Conservation (phyloP, 2,797 vertebrate species). For the Hemibagrus guttatus region DNA sequence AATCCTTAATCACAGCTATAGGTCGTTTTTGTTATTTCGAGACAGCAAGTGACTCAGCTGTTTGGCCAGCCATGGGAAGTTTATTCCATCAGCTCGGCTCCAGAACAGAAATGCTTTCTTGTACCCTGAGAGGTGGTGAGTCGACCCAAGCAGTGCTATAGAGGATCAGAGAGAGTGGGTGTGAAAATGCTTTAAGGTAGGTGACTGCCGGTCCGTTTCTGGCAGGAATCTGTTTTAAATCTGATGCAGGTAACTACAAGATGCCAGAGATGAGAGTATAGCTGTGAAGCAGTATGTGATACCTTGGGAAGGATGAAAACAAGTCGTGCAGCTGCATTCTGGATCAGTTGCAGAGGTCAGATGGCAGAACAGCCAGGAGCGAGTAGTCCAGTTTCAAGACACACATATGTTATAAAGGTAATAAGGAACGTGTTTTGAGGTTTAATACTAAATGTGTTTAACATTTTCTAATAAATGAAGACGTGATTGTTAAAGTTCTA, state of each 20-base stretch:
- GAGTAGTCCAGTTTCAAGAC: not conserved
- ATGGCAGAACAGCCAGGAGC: not conserved
- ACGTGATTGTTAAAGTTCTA: not conserved
- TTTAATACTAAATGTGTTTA: not conserved
- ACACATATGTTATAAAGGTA: too few species aligned
- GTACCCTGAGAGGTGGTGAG: not conserved
- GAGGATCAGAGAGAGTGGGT: not conserved
- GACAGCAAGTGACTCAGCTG: constrained; percentile 7
- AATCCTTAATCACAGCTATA: not conserved
- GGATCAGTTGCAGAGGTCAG: not conserved
- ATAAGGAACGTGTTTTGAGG: not conserved
- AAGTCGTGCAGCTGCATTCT: not conserved
- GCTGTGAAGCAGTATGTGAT: not conserved
- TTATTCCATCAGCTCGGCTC: not conserved
- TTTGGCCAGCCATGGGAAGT: not conserved
- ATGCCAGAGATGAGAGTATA: not conserved
- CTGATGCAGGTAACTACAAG: not conserved
- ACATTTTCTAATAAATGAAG: not conserved
- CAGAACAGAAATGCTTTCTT: not conserved
- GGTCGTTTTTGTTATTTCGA: not conserved
- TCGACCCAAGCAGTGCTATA: not conserved
- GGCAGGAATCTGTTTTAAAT: not conserved
- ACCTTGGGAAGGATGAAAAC: not conserved
- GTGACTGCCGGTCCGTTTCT: not conserved
- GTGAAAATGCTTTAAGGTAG: not conserved